These are phyloP conservation scores for Psittacula echo DNA, from an alignment of 2,797 vertebrate species.

Conservation along the genomic window DNA sequence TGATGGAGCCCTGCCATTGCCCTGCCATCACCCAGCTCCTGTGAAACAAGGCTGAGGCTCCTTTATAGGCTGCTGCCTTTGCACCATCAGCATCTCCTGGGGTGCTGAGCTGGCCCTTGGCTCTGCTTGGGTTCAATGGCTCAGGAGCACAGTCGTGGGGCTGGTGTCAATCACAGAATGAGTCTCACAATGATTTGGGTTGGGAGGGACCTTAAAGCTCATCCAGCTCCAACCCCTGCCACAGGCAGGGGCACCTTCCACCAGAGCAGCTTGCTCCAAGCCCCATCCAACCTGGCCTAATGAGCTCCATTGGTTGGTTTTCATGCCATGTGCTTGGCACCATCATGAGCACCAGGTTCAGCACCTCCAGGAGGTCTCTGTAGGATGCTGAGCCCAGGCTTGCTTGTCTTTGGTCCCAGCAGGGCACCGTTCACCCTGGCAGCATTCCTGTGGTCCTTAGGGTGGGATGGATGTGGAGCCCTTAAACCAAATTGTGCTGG, in stretches of 20 bases:
- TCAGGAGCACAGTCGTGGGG: rapidly evolving
- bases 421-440: not conserved
- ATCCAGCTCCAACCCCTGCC: not conserved
- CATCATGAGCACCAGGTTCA: not conserved
- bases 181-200: not conserved
- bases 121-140: not conserved
- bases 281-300: not conserved
- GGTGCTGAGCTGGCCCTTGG: not conserved
- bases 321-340: rapidly evolving
- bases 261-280: not conserved
- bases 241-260: not conserved
- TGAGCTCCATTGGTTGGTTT: not conserved
- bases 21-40: not conserved
- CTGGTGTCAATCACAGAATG: not conserved
- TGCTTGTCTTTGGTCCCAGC: not conserved
- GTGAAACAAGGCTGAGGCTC: not conserved
- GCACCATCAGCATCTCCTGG: not conserved
- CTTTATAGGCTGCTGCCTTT: not conserved
- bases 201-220: not conserved
- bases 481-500: rapidly evolving
- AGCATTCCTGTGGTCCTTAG: not conserved
- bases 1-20: not conserved
- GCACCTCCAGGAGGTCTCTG: not conserved
- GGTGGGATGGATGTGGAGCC: not conserved
- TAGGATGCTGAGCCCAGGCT: no score